Evolutionary conservation across 2,888 invertebrate genomes (phyloP), one percentile per base, ranked within the genome.

Genomic region (Drosophila macrospina): DNA sequence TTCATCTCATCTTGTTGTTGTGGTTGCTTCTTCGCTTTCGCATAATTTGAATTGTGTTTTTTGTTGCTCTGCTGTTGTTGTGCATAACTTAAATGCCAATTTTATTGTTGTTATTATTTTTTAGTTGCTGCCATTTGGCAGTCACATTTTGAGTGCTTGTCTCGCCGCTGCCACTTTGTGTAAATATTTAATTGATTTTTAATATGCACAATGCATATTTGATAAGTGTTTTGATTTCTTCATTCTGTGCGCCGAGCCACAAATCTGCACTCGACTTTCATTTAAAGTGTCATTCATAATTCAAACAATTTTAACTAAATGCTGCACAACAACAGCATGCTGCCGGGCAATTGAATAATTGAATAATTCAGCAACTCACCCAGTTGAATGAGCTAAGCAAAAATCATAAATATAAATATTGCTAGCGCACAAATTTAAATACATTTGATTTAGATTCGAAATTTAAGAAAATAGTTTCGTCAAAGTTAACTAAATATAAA

Each of bases 171-270:
- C 62, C 61, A 54, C 60, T 66, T 66, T 73, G 79, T 69, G 64
- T 86, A 76, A 88, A 88, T 86, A 84, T 84, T 88, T 78, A 84
- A 88, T 88, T 84, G 86, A 79, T 88, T 83, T 83, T 80, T 70
- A 83, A 82, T 83, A 88, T 84, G 85, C 76, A 62, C 54, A 59
- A 84, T 88, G 71, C 73, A 88, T 86, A 71, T 88, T 85, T 88
- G 50, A 85, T 77, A 69, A 67, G 48, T 64, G 54, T 69, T 72
- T 72, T 72, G 62, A 59, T 77, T 67, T 55, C 50, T 48, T 50
- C 45, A 2, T 30, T 42, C 37, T 5, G 13, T 39, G 11, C 39
- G 7, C 11, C 32, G 30, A 47, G 47, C 26, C 15, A 26, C 24
- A 44, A 30, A 48, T 36, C 15, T 34, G 39, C 42, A 34, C 50